Evolutionary conservation across 2,888 invertebrate genomes (phyloP), one percentile per base, ranked within the genome.

Genomic region (Amiota minor): DNA sequence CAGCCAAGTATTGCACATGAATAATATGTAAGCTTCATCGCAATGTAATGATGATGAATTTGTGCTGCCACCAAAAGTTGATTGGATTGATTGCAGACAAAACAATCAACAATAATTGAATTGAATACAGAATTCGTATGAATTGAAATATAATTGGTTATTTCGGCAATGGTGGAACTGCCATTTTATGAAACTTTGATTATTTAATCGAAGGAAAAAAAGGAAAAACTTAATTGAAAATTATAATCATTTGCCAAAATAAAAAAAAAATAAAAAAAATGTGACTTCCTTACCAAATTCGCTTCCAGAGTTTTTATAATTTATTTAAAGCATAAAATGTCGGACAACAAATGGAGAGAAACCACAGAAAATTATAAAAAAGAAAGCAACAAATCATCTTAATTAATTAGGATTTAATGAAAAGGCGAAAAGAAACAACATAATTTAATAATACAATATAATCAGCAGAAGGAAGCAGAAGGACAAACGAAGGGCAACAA

Each of bases 381-480:
- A 18, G 53, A 23, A 16, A 53, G 55, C 53, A 62, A 62, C 10
- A 68, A 50, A 18, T 20, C 47, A 12, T 46, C 18, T 53, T 45
- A 71, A 53, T 71, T 71, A 49, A 71, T 71, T 64, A 71, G 18
- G 46, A 53, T 71, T 65, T 62, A 71, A 71, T 71, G 61, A 71
- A 71, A 47, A 65, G 16, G 35, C 46, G 35, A 69, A 49, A 35
- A 71, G 18, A 64, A 50, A 59, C 16, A 18, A 55, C 18, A 55
- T 71, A 64, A 71, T 55, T 65, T 64, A 50, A 64, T 53, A 71
- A 71, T 64, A 49, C 45, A 46, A n/a, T 59, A 20, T 20, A 55
- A 18, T 55, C 50, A 50, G 12, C 10, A 53, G n/a, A n/a, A n/a
- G n/a, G n/a, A n/a, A n/a, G n/a, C n/a, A 71, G 16, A 55, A 55